Percentiles rank a stretch among this genome's conserved stretches.
These are phyloP conservation scores for Siniperca knerii DNA, from an alignment of 2,113 vertebrate species.

Conservation along the genomic window DNA sequence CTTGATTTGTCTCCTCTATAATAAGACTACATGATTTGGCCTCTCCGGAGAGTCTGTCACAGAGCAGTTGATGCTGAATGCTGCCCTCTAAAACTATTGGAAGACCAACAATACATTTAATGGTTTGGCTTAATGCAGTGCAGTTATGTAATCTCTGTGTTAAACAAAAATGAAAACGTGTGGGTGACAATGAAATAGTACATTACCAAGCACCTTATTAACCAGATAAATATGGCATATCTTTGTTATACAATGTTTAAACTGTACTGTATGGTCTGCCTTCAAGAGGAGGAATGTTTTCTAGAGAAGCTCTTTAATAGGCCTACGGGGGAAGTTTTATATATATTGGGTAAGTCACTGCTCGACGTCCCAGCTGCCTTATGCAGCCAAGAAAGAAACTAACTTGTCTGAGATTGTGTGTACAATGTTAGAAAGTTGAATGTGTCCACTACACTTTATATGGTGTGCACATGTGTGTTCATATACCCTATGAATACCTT, in stretches of 20 bases:
- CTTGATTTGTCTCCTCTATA: conserved; percentile 81
- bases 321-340: not conserved
- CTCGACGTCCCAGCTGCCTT: conserved; percentile 2
- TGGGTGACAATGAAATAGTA: conserved; percentile 44
- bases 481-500: conserved; percentile 39
- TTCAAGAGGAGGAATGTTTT: conserved; percentile 9
- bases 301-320: conserved; percentile 17
- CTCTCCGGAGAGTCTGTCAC: conserved; percentile 73
- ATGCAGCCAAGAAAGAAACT: conserved; percentile 6
- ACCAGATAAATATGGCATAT: conserved; percentile 34
- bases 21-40: conserved; percentile 76
- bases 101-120: conserved; percentile 63
- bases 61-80: conserved; percentile 55
- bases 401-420: not conserved
- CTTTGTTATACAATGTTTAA: conserved; percentile 18
- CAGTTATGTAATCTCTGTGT: conserved; percentile 57
- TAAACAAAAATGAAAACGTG: conserved; percentile 47
- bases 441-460: not conserved
- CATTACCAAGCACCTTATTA: conserved; percentile 50
- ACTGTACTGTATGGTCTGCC: not conserved
- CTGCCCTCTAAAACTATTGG: conserved; percentile 63
- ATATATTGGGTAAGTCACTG: not conserved
- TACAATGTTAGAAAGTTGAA: not conserved
- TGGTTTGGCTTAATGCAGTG: conserved; percentile 50
- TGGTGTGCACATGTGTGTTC: conserved; percentile 26